phyloP scores from a whole-genome alignment of 2,888 invertebrate genomes.

The Ochropacha duplaris region DNA sequence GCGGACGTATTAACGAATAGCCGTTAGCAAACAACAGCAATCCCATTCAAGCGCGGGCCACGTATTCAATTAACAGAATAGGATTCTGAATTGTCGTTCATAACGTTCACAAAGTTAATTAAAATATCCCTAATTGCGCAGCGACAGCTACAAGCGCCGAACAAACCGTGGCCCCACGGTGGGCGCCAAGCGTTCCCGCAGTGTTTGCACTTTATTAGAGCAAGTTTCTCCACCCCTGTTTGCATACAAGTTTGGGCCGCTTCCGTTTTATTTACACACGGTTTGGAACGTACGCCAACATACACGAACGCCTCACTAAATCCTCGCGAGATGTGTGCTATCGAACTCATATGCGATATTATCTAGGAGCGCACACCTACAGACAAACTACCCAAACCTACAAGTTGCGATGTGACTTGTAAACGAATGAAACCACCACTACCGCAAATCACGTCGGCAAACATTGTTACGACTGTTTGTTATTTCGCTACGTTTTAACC shows the following conservation, averaged over 20 bases:
- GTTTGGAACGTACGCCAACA: slow-evolving; percentile 44
- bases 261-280: slow-evolving; percentile 53
- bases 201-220: slow-evolving; percentile 76
- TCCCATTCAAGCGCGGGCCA: slow-evolving; percentile 47
- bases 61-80: slow-evolving; percentile 73
- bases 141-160: slow-evolving; percentile 32
- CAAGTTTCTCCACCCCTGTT: slow-evolving; percentile 65
- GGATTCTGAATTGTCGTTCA: slow-evolving; percentile 67
- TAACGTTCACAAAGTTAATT: slow-evolving; percentile 66
- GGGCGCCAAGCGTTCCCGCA: slow-evolving; percentile 40
- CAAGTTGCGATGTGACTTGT: slow-evolving; percentile 7
- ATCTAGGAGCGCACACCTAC: slow-evolving; percentile 4
- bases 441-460: slow-evolving; percentile 1
- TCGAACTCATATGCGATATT: slow-evolving; percentile 23
- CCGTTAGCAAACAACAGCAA: slow-evolving; percentile 49
- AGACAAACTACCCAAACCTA: neutral
- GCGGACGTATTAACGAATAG: slow-evolving; percentile 42
- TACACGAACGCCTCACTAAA: slow-evolving; percentile 35
- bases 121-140: slow-evolving; percentile 66
- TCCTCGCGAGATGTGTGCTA: slow-evolving; percentile 22
- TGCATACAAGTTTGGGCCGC: slow-evolving; percentile 57
- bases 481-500: neutral
- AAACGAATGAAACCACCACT: neutral
- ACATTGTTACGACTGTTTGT: slow-evolving; percentile 2
- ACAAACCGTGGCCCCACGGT: slow-evolving; percentile 22